phyloP scores from a whole-genome alignment of 2,113 vertebrate species.

The Ciconia stormi region DNA sequence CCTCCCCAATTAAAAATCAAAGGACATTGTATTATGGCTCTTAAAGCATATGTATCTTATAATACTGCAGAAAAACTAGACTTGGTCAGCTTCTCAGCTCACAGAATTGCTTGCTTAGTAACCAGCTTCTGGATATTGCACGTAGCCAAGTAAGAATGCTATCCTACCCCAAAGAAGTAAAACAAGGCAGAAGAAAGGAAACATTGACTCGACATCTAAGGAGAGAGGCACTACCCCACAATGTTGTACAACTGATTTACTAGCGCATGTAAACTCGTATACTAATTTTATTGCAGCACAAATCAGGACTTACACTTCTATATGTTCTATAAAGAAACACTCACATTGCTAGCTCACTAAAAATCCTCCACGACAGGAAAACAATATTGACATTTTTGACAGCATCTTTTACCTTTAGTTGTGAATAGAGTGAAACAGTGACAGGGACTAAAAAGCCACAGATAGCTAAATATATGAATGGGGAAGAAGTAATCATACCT shows the following conservation, averaged over 20 bases:
- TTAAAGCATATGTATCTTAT: neutral
- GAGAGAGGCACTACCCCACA: neutral
- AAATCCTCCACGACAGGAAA: neutral
- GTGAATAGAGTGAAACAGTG: neutral
- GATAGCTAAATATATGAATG: neutral
- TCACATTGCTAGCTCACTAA: neutral
- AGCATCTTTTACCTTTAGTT: neutral
- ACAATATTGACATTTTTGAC: neutral
- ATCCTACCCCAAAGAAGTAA: neutral
- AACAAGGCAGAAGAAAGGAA: neutral
- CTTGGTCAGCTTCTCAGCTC: neutral
- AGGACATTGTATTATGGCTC: neutral
- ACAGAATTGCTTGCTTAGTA: neutral
- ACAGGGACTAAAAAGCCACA: neutral
- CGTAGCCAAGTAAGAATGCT: neutral
- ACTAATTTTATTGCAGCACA: neutral
- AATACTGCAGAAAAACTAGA: neutral
- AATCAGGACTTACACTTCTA: neutral
- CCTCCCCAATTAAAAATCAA: neutral
- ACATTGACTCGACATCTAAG: neutral
- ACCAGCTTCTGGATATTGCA: neutral
- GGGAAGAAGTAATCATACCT: neutral
- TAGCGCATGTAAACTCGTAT: accelerated
- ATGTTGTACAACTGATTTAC: neutral
- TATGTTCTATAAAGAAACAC: neutral